Percentiles rank a stretch among this genome's conserved stretches.
Conservation (phyloP, 2,113 vertebrate genomes). For the Electrona antarctica region DNA sequence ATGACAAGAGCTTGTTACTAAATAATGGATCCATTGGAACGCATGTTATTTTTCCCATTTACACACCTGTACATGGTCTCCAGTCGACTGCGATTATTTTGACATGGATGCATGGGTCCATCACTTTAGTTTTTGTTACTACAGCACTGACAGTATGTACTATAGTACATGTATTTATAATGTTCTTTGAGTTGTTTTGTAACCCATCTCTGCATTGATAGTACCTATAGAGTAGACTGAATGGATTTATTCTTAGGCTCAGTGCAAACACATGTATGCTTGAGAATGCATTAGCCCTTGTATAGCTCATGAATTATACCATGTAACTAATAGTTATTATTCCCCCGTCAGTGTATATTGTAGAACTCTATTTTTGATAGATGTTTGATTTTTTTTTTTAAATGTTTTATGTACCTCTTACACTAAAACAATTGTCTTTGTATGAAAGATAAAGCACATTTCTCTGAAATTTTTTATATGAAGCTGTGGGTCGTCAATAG, state of each 20-base stretch:
- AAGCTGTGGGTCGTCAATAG: conserved; percentile 10
- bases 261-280: conserved; percentile 38
- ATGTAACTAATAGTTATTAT: conserved; percentile 32
- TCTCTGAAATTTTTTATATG: conserved; percentile 18
- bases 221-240: not conserved
- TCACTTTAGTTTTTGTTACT: conserved; percentile 21
- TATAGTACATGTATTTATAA: conserved; percentile 34
- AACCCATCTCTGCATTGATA: not conserved
- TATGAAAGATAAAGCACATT: not conserved
- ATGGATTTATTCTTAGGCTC: not conserved
- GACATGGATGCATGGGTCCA: not conserved
- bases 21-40: too few relatives aligned
- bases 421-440: conserved; percentile 11
- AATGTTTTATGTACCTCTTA: conserved; percentile 13
- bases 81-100: too few relatives aligned
- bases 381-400: conserved; percentile 16
- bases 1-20: too few relatives aligned
- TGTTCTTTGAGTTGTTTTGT: not conserved
- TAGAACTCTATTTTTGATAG: conserved; percentile 66
- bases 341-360: conserved; percentile 41
- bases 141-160: conserved; percentile 3
- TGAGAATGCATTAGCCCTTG: conserved; percentile 16
- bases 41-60: too few relatives aligned
- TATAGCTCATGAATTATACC: conserved; percentile 37
- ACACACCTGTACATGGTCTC: too few relatives aligned